Percentiles rank a stretch among this genome's conserved stretches.
phyloP scores from a whole-genome alignment of 2,888 invertebrate species.

The Eupithecia vulgata region DNA sequence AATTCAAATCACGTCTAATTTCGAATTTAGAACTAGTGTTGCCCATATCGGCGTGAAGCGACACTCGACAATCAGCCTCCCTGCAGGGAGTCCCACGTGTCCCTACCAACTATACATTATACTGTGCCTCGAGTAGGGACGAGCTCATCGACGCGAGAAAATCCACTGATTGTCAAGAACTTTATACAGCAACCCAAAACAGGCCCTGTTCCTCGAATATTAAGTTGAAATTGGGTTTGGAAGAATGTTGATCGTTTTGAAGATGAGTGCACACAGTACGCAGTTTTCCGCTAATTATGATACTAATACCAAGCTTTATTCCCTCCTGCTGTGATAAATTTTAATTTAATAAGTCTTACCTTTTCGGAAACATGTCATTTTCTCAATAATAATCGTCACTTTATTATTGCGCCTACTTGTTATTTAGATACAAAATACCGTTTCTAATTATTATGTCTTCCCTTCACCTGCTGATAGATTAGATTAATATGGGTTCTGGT shows the following conservation, averaged over 20 bases:
- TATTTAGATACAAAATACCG: background rate
- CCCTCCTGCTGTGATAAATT: slow-evolving; percentile 60
- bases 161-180: slow-evolving; percentile 58
- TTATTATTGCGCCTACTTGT: slow-evolving; percentile 10
- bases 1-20: slow-evolving; percentile 45
- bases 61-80: slow-evolving; percentile 75
- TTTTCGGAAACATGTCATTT: slow-evolving; percentile 43
- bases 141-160: slow-evolving; percentile 66
- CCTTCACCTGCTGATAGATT: background rate
- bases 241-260: slow-evolving; percentile 44
- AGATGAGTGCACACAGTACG: slow-evolving; percentile 60
- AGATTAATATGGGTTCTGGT: background rate
- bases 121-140: slow-evolving; percentile 57
- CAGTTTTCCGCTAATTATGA: slow-evolving; percentile 76
- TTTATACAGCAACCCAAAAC: slow-evolving; percentile 31
- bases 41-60: slow-evolving; percentile 73
- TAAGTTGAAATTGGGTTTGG: slow-evolving; percentile 32
- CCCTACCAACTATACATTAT: slow-evolving; percentile 10
- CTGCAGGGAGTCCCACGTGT: slow-evolving; percentile 79
- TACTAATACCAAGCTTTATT: slow-evolving; percentile 61
- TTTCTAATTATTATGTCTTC: background rate
- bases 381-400: slow-evolving; percentile 21
- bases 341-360: slow-evolving; percentile 60
- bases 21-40: slow-evolving; percentile 63
- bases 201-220: slow-evolving; percentile 30